Base-by-base conservation (phyloP, 2,888 invertebrate species). In the Thecophora atra region DNA sequence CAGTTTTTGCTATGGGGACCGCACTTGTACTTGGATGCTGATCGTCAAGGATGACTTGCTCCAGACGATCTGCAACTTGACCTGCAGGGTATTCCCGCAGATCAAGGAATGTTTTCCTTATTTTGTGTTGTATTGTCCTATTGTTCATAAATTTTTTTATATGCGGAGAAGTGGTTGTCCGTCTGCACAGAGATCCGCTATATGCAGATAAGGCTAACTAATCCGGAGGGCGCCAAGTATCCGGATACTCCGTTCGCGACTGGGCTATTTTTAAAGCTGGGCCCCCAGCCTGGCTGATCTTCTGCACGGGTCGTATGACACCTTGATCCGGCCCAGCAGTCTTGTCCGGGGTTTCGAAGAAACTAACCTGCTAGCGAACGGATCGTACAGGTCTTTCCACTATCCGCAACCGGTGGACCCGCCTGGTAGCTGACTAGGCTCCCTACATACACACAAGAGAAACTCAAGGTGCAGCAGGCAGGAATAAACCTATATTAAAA, bases 211-310 rank as follows among this genome's bases (percentile, higher is more conserved):
- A 65, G 72, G 65, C 56, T 70, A 15, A 65, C 26, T 70, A 37
- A 60, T 70, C 60, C 70, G 65, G 52, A 65, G 60, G 70, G 42
- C 42, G 62, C 73, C 62, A 60, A 70, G 66, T 73, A 58, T 72
- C 58, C 70, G 65, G 51, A 72, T 65, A 65, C 65, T 72, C 42
- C 64, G 69, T 44, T 70, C 1, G 5, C 19, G 19, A 21, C 30
- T 17, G 30, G 30, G 28, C 28, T 58, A 51, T 24, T 24, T 24
- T 28, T 26, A 8, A 37, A 37, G 13, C 28, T 26, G 58, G 58
- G 30, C 69, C 13, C 60, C 58, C 68, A 56, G n/a, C 44, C 62
- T 58, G 47, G 60, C 42, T 69, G 58, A 69, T 42, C 44, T 37
- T 69, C 58, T 56, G 58, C 58, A 69, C 60, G 58, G 69, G 56